phyloP scores from a whole-genome alignment of 2,888 invertebrate genomes.

The Standfussiana lucernea region DNA sequence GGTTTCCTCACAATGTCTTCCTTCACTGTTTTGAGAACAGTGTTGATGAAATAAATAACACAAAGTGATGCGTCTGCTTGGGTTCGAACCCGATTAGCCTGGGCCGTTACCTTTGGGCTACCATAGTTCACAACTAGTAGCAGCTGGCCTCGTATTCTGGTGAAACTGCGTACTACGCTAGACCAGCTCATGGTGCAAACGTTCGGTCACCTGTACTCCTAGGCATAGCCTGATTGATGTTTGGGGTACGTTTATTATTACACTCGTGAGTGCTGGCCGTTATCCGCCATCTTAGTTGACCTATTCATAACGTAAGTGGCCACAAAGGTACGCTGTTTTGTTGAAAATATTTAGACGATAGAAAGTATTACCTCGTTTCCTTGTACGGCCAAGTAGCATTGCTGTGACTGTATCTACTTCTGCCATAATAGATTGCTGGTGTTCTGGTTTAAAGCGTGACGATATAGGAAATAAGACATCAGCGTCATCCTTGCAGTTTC shows the following conservation, averaged over 20 bases:
- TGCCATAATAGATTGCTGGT: neutral
- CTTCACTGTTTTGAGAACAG: neutral
- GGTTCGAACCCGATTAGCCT: neutral
- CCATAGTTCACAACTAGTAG: neutral
- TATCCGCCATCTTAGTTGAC: conserved; percentile 40
- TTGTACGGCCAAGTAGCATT: no score
- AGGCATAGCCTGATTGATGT: conserved; percentile 36
- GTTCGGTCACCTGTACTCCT: neutral
- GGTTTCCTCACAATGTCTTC: neutral
- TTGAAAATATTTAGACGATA: neutral
- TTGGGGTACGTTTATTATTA: conserved; percentile 32
- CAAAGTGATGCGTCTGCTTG: neutral
- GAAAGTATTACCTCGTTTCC: neutral
- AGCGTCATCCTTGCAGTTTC: neutral
- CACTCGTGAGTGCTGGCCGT: conserved; percentile 18
- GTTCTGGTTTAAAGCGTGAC: neutral
- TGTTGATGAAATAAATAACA: neutral
- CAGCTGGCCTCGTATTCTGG: neutral
- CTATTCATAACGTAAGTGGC: conserved; percentile 30
- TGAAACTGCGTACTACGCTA: neutral
- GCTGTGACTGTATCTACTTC: neutral
- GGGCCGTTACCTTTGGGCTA: neutral
- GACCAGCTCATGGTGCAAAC: neutral
- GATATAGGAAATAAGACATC: neutral
- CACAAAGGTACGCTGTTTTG: neutral